phyloP scores from a whole-genome alignment of 2,797 vertebrate species.

The Hyperoplus lanceolatus region DNA sequence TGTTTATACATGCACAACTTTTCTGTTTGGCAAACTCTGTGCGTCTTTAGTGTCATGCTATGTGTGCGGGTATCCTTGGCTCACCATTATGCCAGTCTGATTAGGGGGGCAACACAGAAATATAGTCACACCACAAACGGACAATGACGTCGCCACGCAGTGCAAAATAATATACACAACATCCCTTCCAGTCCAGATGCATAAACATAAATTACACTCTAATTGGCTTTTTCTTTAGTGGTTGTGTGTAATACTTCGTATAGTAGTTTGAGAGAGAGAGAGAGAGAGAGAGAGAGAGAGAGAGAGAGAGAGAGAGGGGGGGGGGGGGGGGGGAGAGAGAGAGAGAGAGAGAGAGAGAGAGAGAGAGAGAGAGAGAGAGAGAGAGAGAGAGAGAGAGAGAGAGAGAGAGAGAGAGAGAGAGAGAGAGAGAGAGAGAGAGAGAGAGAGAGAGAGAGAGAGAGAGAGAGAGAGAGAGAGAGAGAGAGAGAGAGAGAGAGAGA shows the following conservation, averaged over 20 bases:
- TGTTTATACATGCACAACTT: slow-evolving; percentile 2
- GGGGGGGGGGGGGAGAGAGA: no score
- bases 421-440: neutral
- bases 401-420: neutral
- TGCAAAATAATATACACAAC: neutral
- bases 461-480: neutral
- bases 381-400: neutral
- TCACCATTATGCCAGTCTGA: neutral
- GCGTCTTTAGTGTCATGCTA: neutral
- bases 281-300: neutral
- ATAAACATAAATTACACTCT: neutral
- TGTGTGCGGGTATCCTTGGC: neutral
- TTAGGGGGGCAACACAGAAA: neutral
- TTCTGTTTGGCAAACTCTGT: slow-evolving; percentile 23
- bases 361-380: neutral
- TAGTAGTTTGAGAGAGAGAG: neutral
- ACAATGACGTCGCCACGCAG: neutral
- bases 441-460: neutral
- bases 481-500: neutral
- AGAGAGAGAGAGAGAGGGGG: neutral
- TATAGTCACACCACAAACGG: no score
- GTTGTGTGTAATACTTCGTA: neutral
- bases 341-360: neutral
- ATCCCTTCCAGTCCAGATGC: neutral
- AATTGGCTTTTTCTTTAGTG: neutral